Base-by-base conservation (phyloP, 92 coral and sea anemone species). In the Epizoanthus fatuus region DNA sequence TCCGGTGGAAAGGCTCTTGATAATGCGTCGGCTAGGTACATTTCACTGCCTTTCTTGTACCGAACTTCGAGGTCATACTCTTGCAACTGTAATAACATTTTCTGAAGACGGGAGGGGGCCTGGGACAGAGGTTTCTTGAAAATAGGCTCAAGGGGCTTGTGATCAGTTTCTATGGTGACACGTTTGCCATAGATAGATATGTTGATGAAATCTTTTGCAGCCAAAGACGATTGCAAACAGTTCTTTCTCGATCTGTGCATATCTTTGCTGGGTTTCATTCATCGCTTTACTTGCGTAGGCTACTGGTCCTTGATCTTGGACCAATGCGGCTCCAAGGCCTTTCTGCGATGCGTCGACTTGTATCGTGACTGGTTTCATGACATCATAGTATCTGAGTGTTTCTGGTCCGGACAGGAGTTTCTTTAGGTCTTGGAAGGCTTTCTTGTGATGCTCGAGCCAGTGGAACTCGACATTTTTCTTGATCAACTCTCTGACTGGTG, bases 1-100 rank as follows among this genome's bases (percentile, higher is more conserved):
- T 88, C 87, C 13, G 92, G 90, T 17, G 76, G 92, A 69, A 79
- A 80, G 13, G 92, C 90, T 40, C 90, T 35, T 13, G 92, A 92
- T 29, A 92, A 78, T 44, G 92, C 88, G 57, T 92, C 95, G 0
- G 90, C 95, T 6, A 88, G 5, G 65, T 88, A 88, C 90, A 86
- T 86, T 69, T 86, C 90, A 54, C 71, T 80, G 11, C 90, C 90
- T 60, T 77, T 86, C 59, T 77, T 77, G 76, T 81, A 81, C 20
- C 15, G 20, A 0, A 87, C 38, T 2, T 60, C 40, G 3, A 81
- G 81, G 83, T 87, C 90, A 39, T 87, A 87, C 42, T 14, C 83
- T 63, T 87, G 91, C 19, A 87, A 69, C 55, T 87, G 82, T 3
- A 87, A 40, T 49, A 87, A 38, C 86, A 81, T 80, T 52, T 81